Conservation (phyloP, 2,797 vertebrate species). For the Lerista edwardsae region DNA sequence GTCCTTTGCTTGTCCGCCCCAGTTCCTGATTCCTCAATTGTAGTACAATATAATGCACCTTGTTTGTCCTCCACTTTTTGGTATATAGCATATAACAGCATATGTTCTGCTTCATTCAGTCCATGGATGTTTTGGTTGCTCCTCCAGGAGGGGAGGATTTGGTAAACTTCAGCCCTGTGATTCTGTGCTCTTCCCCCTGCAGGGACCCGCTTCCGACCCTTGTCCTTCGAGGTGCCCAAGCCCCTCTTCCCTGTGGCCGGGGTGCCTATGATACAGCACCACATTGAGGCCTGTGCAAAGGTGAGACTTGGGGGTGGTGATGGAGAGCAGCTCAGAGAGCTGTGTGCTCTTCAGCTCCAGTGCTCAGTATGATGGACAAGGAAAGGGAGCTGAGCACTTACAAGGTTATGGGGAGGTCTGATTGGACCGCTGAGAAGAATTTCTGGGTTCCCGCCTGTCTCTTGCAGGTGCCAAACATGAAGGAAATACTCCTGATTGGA, state of each 20-base stretch:
- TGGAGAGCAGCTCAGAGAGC: neutral
- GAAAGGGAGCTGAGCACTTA: neutral
- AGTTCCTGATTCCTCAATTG: neutral
- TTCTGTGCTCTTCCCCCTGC: slow-evolving; percentile 17
- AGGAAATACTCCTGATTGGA: slow-evolving; percentile 94
- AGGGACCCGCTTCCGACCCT: slow-evolving; percentile 95
- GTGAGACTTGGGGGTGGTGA: accelerated
- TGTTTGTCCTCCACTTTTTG: no score
- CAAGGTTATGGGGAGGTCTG: neutral
- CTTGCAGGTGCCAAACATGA: slow-evolving; percentile 89
- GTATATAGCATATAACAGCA: no score
- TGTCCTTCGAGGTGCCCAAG: slow-evolving; percentile 97
- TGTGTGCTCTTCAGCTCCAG: neutral
- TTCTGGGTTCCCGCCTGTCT: neutral
- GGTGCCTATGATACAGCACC: slow-evolving; percentile 96
- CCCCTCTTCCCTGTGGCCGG: slow-evolving; percentile 96
- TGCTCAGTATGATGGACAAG: neutral
- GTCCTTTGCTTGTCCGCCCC: neutral
- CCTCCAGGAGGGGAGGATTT: no score
- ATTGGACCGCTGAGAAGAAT: no score
- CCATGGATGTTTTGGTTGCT: neutral
- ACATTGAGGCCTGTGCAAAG: slow-evolving; percentile 95
- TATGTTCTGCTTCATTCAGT: no score
- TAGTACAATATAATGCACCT: no score
- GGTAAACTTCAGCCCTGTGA: neutral